These are phyloP conservation scores for Ormyrus pomaceus DNA, from an alignment of 2,888 invertebrate species.

Conservation along the genomic window DNA sequence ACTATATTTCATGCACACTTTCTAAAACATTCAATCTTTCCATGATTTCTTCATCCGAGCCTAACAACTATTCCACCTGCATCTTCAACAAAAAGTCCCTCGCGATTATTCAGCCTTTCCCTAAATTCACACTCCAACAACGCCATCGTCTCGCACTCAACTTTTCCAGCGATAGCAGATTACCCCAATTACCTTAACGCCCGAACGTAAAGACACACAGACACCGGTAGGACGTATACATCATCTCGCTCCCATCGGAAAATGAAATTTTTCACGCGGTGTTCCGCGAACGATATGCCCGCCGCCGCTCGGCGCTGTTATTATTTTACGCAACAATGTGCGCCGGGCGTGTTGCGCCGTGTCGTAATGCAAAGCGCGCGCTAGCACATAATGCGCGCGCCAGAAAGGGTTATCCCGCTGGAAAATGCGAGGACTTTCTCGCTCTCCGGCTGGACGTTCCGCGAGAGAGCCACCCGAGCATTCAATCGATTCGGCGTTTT, in stretches of 20 bases:
- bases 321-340: conserved; percentile 49
- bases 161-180: neutral
- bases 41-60: no score
- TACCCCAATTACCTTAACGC: neutral
- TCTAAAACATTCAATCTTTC: no score
- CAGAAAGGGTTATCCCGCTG: conserved; percentile 20
- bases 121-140: neutral
- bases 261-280: conserved; percentile 31
- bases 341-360: neutral
- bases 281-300: conserved; percentile 18
- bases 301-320: neutral
- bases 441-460: conserved; percentile 9
- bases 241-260: neutral
- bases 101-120: neutral
- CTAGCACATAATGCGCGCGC: neutral
- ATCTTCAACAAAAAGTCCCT: neutral
- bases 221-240: neutral
- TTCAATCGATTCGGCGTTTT: conserved; percentile 17
- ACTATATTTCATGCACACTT: no score
- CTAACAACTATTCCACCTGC: neutral
- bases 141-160: neutral
- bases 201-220: neutral
- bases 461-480: neutral
- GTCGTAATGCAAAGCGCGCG: conserved; percentile 17
- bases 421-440: conserved; percentile 43